Evolutionary conservation across 1,140 invertebrate genomes (phyloP).

Genomic region (Teleogryllus occipitalis): DNA sequence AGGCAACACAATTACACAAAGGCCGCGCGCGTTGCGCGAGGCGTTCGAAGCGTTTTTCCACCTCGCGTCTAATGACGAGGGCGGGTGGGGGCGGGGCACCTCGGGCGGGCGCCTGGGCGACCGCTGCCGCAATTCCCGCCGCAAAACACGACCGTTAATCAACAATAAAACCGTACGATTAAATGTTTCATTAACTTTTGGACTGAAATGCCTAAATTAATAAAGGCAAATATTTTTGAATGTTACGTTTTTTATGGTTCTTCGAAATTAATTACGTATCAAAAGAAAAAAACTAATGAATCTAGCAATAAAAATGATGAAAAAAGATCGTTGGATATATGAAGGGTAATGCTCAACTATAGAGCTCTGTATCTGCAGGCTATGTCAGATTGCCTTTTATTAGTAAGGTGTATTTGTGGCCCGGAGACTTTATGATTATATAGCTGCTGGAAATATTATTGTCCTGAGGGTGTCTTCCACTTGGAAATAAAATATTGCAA

Average conservation of each 20-base stretch:
- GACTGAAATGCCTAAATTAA: not conserved
- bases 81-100: no score
- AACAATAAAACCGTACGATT: not conserved
- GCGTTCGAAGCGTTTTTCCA: not conserved
- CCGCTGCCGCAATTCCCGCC: not conserved
- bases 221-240: not conserved
- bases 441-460: no score
- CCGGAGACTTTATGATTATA: no score
- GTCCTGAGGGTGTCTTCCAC: no score
- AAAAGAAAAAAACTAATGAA: not conserved
- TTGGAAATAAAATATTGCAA: no score
- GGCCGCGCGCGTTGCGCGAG: no score
- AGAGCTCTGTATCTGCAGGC: no score
- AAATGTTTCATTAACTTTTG: not conserved
- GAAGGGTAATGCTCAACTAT: no score
- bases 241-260: not conserved
- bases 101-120: no score
- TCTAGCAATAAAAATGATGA: not conserved
- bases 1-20: slow-evolving; percentile 4
- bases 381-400: no score
- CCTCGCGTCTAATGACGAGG: not conserved
- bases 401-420: no score
- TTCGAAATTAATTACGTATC: not conserved
- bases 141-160: not conserved
- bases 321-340: no score